Evolutionary conservation across 2,797 vertebrate genomes (phyloP).

Genomic region (Garrulus glandarius): DNA sequence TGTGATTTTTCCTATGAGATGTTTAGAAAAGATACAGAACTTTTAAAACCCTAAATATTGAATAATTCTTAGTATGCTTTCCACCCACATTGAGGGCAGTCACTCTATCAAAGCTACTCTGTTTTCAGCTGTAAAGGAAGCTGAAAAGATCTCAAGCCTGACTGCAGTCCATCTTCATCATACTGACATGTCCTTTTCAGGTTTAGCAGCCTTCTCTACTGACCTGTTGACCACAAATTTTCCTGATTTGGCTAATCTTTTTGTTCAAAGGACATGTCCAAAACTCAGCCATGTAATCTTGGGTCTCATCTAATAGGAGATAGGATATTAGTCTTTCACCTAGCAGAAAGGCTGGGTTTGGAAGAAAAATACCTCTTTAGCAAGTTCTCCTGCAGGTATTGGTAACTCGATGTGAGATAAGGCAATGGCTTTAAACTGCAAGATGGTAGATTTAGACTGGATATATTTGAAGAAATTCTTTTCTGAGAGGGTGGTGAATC

Average conservation of each 20-base stretch:
- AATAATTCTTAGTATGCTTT: not conserved
- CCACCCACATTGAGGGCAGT: too few species aligned
- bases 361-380: not conserved
- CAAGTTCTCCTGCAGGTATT: not conserved
- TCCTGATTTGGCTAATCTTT: not conserved
- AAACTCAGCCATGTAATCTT: not conserved
- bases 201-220: not conserved
- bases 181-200: not conserved
- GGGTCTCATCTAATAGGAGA: not conserved
- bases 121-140: not conserved
- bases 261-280: not conserved
- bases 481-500: not conserved
- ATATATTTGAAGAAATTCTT: not conserved
- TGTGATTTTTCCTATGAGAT: not conserved
- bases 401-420: not conserved
- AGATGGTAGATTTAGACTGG: not conserved
- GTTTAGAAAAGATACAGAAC: not conserved
- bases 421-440: not conserved
- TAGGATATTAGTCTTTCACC: not conserved
- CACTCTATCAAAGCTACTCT: not conserved
- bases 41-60: not conserved
- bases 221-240: not conserved
- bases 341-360: not conserved
- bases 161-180: not conserved
- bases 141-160: not conserved